These are phyloP conservation scores for Gavia stellata DNA, from an alignment of 2,113 vertebrate genomes.

Conservation along the genomic window DNA sequence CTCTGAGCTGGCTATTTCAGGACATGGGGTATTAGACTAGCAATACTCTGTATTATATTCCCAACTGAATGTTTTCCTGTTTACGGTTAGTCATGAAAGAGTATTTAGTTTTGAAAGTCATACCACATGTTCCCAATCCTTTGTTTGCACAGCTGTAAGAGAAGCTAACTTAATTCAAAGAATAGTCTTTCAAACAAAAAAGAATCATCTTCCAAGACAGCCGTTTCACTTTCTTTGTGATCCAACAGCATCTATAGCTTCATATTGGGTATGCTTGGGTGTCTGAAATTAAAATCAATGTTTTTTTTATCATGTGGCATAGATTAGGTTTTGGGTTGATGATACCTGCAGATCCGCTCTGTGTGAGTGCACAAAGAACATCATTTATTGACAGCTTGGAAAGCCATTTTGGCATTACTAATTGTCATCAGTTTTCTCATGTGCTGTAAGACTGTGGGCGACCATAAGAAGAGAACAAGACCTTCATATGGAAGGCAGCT, in stretches of 20 bases:
- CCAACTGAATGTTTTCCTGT: not conserved
- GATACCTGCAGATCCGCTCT: not conserved
- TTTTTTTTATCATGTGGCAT: not conserved
- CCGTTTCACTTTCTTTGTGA: not conserved
- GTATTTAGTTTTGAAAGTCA: conserved; percentile 43
- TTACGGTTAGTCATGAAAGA: not conserved
- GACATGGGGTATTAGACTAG: not conserved
- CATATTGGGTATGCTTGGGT: not conserved
- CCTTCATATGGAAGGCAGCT: not conserved
- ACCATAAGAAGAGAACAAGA: not conserved
- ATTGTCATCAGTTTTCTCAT: conserved; percentile 9
- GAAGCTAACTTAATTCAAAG: not conserved
- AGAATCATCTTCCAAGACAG: not conserved
- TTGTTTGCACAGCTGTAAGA: conserved; percentile 61
- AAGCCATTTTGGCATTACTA: conserved; percentile 36
- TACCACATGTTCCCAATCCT: conserved; percentile 10
- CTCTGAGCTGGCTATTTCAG: not conserved
- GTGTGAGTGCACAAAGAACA: not conserved
- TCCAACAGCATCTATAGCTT: not conserved
- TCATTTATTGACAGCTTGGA: conserved; percentile 47
- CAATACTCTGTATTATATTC: not conserved
- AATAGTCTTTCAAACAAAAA: conserved; percentile 3
- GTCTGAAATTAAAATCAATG: conserved; percentile 13
- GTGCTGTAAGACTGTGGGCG: not conserved
- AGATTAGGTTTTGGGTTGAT: not conserved